Evolutionary conservation across 1,140 invertebrate genomes (phyloP), one percentile per base, ranked within the genome.

Genomic region (Calephelis virginiensis): DNA sequence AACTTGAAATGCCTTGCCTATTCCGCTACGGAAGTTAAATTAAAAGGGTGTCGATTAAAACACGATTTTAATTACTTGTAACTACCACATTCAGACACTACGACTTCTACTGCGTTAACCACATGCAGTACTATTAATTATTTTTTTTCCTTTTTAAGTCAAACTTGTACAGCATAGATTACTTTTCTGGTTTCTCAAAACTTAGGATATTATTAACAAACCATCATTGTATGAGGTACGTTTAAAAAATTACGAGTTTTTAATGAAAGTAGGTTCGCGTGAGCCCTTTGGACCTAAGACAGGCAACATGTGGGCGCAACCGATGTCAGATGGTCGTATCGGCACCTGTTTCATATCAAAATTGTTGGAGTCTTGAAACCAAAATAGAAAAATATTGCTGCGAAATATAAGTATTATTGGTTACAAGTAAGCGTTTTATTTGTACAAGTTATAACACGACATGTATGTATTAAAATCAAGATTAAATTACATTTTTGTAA

Each of bases 231-330:
- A 64, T 37, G 47, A 5, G 48, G 50, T 61, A 56, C 13, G 10
- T 48, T 17, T 49, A 48, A 50, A 63, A 67, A 50, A 43, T 38
- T 65, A 47, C 48, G 5, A 14, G 69, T 70, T 62, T 43, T 49
- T 53, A 68, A 65, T 67, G 28, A 56, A 63, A 69, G 64, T 53
- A 50, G 48, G 76, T 68, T 84, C 64, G 83, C 82, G 83, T 86
- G 84, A 66, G 68, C 69, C 61, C 67, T 62, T 63, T 63, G 17
- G n/a, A 64, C 60, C 17, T 37, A 62, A 14, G 17, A 45, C 40
- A 38, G 49, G 65, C 80, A 81, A 81, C 85, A 89, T 86, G 86
- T 87, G 86, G 82, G 64, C 82, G 75, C 80, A 81, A 80, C 81
- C 77, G 82, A 76, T 86, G 85, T 89, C 86, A 87, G 83, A 78